phyloP scores from a whole-genome alignment of 2,113 vertebrate genomes.

The Thalassoma bifasciatum region DNA sequence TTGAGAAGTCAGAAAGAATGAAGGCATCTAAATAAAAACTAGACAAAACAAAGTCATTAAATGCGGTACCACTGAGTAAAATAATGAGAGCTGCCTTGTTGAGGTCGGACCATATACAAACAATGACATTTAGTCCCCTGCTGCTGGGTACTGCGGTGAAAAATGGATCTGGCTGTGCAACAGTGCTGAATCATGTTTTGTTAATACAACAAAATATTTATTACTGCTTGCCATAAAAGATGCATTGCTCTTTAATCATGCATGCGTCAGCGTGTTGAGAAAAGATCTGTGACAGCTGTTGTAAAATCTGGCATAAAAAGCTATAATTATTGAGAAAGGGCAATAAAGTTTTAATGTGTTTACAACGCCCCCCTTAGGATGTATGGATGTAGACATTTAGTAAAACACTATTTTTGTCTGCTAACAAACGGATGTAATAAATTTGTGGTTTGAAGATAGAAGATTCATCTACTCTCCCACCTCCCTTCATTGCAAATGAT shows the following conservation, averaged over 20 bases:
- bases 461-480: no score
- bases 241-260: conserved; percentile 43
- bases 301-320: conserved; percentile 15
- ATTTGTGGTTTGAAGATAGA: no score
- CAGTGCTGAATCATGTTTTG: conserved; percentile 53
- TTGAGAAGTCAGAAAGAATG: not conserved
- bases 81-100: conserved; percentile 31
- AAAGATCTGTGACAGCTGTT: conserved; percentile 20
- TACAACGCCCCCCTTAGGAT: not conserved
- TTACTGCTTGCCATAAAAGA: conserved; percentile 60
- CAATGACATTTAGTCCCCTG: conserved; percentile 62
- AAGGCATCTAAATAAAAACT: not conserved
- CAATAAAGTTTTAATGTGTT: not conserved
- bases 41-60: conserved; percentile 24
- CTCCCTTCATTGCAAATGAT: no score
- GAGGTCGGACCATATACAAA: conserved; percentile 65
- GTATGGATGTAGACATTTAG: not conserved
- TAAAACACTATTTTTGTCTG: not conserved
- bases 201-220: conserved; percentile 73
- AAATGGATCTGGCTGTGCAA: conserved; percentile 48
- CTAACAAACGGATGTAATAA: not conserved
- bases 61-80: conserved; percentile 16
- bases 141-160: conserved; percentile 47
- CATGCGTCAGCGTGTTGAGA: conserved; percentile 36
- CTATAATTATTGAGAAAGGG: conserved; percentile 4